Percentiles rank a stretch among this genome's conserved stretches.
Evolutionary conservation across 2,797 vertebrate genomes (phyloP).

Genomic region (Cetoscarus ocellatus): DNA sequence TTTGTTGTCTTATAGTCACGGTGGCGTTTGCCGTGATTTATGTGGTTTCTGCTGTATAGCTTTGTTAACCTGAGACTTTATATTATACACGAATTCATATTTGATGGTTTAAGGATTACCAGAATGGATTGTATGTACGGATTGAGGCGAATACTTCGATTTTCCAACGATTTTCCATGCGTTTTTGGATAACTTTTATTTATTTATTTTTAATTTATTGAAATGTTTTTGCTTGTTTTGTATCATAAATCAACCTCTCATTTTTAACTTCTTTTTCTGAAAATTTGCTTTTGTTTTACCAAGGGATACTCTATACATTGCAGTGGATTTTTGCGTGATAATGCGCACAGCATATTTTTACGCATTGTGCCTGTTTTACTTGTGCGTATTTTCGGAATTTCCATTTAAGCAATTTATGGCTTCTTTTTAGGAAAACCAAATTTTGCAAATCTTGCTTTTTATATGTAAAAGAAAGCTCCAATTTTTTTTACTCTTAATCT

Average conservation of each 20-base stretch:
- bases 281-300: neutral
- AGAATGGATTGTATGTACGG: conserved; percentile 23
- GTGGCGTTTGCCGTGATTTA: conserved; percentile 88
- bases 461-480: neutral
- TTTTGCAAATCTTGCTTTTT: neutral
- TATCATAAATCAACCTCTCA: too few species aligned
- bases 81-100: conserved; percentile 72
- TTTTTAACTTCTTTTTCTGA: neutral
- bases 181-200: neutral
- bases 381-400: conserved; percentile 16
- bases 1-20: conserved; percentile 89
- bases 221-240: neutral
- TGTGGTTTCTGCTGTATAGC: conserved; percentile 86
- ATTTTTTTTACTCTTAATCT: neutral
- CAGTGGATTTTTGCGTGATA: neutral
- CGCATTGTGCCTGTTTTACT: neutral
- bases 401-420: neutral
- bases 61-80: conserved; percentile 80
- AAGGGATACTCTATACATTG: neutral
- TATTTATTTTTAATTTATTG: neutral
- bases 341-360: neutral
- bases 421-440: neutral
- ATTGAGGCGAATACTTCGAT: conserved; percentile 39
- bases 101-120: conserved; percentile 48
- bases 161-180: conserved; percentile 30